Percentiles rank a stretch among this genome's conserved stretches.
These are phyloP conservation scores for Triplophysa rosa DNA, from an alignment of 2,113 vertebrate species.

Conservation along the genomic window DNA sequence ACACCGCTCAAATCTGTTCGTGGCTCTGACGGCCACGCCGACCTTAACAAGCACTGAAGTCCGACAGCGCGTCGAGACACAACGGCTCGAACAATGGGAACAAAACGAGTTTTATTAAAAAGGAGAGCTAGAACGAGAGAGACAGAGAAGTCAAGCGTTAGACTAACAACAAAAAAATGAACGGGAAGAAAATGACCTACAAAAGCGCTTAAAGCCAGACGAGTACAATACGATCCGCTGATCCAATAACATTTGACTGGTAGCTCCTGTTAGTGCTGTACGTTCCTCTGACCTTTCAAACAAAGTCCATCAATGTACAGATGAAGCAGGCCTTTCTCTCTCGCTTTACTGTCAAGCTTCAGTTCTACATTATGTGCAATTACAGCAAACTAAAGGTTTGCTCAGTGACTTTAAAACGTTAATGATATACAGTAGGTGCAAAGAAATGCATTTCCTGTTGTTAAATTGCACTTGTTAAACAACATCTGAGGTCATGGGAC, in stretches of 20 bases:
- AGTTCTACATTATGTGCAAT: not conserved
- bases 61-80: constrained; percentile 20
- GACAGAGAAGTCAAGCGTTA: not conserved
- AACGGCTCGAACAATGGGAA: constrained; percentile 7
- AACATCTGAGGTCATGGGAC: too few relatives aligned
- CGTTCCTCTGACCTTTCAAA: constrained; percentile 27
- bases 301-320: constrained; percentile 5
- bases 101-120: constrained; percentile 29
- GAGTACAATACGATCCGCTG: not conserved
- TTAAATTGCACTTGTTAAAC: too few relatives aligned
- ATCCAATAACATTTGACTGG: not conserved
- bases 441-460: too few relatives aligned
- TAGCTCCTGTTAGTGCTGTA: not conserved
- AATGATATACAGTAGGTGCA: too few relatives aligned
- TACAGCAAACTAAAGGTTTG: not conserved
- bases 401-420: too few relatives aligned
- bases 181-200: not conserved
- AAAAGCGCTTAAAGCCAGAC: not conserved
- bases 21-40: not conserved
- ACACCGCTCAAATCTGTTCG: constrained; percentile 15
- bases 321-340: constrained; percentile 10
- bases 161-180: not conserved
- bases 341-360: not conserved
- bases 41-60: constrained; percentile 30
- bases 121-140: not conserved